Evolutionary conservation across 2,888 invertebrate species (phyloP).

Genomic region (Rhingia campestris): DNA sequence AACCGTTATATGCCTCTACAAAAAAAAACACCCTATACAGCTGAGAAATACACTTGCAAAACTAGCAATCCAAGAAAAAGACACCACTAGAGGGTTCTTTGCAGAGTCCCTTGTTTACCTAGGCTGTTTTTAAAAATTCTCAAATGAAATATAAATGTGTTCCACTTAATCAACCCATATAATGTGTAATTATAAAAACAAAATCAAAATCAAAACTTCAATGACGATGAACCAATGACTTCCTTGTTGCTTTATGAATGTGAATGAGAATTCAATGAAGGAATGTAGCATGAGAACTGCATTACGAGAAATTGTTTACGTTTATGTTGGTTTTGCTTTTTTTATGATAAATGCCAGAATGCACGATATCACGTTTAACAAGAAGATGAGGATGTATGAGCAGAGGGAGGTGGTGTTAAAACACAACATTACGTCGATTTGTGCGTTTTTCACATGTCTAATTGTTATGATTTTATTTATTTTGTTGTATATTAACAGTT

Average conservation of each 20-base stretch:
- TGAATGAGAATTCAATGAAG: background rate
- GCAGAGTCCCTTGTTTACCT: background rate
- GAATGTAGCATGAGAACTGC: background rate
- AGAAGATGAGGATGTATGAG: constrained; percentile 18
- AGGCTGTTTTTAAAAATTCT: background rate
- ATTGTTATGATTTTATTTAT: constrained; percentile 37
- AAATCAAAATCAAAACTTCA: background rate
- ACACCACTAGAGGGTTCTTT: no score
- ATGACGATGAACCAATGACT: background rate
- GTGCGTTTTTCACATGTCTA: constrained; percentile 64
- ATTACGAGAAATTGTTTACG: constrained; percentile 1
- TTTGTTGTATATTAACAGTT: constrained; percentile 47
- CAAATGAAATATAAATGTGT: background rate
- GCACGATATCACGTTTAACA: constrained; percentile 8
- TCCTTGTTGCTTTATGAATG: background rate
- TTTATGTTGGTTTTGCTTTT: background rate
- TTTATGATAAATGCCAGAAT: constrained; percentile 5
- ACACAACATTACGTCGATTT: constrained; percentile 65
- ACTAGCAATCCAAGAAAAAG: no score
- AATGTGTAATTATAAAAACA: constrained; percentile 13
- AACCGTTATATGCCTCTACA: no score
- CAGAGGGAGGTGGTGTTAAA: constrained; percentile 26
- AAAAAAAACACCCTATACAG: no score
- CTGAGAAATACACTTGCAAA: no score
- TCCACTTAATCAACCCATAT: background rate